Percentiles rank a stretch among this genome's conserved stretches.
Evolutionary conservation across 1,140 invertebrate species (phyloP).

Genomic region (Bradysia coprophila): DNA sequence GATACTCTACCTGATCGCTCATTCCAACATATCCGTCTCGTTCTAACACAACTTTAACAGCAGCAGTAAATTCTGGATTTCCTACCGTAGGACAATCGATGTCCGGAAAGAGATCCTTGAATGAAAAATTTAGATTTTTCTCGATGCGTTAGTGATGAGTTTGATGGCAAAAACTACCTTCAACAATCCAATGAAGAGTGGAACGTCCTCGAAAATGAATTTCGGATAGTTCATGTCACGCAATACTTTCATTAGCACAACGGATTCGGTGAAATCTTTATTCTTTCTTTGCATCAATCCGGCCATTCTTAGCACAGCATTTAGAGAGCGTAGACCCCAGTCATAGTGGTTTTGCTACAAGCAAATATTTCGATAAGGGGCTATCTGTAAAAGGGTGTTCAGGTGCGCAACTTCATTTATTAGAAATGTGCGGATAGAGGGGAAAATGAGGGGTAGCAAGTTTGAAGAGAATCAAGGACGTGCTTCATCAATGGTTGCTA

Average conservation of each 20-base stretch:
- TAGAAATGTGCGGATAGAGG: no score
- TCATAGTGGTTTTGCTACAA: slow-evolving; percentile 87
- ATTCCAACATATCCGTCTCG: slow-evolving; percentile 53
- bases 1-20: slow-evolving; percentile 47
- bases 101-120: slow-evolving; percentile 74
- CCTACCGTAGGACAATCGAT: slow-evolving; percentile 66
- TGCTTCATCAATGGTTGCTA: no score
- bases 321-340: slow-evolving; percentile 77
- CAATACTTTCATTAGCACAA: slow-evolving; percentile 74
- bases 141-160: no score
- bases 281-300: slow-evolving; percentile 63
- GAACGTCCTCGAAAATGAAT: slow-evolving; percentile 79
- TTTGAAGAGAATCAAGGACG: no score
- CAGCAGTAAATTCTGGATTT: slow-evolving; percentile 68
- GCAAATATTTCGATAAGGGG: no score
- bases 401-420: no score
- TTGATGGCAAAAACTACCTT: slow-evolving; percentile 14
- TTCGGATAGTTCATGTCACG: slow-evolving; percentile 85
- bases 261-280: slow-evolving; percentile 56
- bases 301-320: slow-evolving; percentile 76
- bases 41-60: slow-evolving; percentile 44
- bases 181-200: slow-evolving; percentile 72
- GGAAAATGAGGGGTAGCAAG: no score
- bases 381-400: no score
- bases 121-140: no score